Base-by-base conservation (phyloP, 2,888 invertebrate species). In the Drosophila kambysellisi region DNA sequence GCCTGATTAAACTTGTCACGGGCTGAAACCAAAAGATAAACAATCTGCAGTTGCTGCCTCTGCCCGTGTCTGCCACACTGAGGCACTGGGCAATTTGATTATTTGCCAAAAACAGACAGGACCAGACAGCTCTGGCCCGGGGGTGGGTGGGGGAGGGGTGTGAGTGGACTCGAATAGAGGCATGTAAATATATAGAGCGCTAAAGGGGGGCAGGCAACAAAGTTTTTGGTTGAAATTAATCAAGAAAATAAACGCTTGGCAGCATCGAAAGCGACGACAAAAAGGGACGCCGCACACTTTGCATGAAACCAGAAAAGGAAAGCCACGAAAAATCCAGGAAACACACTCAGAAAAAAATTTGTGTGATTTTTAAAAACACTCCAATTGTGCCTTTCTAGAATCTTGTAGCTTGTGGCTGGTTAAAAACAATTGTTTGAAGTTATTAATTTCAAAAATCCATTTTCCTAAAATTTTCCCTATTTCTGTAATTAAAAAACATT, bases 181-280 rank as follows among this genome's bases (percentile, higher is more conserved):
- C 70, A 82, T 82, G 85, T 85, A 82, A 82, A 83, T 83, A 82
- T 84, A 15, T 50, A 30, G 50, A 17, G 29, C 32, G 68, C 30
- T 50, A 37, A 77, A 68, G 39, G 66, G 67, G 64, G 52, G 67
- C 70, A 74, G 75, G 69, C 74, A 69, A 70, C 74, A 76, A 90
- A 87, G 73, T 88, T 90, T 81, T 87, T 54, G 72, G 79, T 90
- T 77, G 89, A 90, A 87, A 87, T 87, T 87, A 87, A 87, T 87
- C 87, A 87, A 87, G 87, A 86, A 86, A 86, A 89, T 86, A 86
- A 86, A 87, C 89, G 89, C 85, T 88, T 88, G 88, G 75, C 87
- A 87, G 88, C 75, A 81, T 80, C 90, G 62, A 58, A 59, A 37
- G 60, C 41, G 54, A n/a, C 30, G 57, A 70, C 41, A 90, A 77